phyloP scores from a whole-genome alignment of 1,140 invertebrate species.

The Matsumurasca onukii region DNA sequence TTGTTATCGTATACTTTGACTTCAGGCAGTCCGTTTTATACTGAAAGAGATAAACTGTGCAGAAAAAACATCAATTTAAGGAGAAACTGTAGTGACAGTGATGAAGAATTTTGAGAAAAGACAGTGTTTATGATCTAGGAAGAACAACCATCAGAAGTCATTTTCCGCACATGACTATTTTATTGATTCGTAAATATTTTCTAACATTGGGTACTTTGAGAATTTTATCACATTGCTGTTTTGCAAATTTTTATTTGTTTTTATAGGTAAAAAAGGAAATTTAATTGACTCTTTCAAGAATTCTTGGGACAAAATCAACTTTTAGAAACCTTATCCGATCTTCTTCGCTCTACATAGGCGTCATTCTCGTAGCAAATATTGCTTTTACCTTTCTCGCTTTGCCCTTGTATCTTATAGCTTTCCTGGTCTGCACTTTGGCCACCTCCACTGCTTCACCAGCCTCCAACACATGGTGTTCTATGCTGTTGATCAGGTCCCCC shows the following conservation, averaged over 20 bases:
- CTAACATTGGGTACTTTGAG: background rate
- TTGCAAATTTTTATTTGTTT: background rate
- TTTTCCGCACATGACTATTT: too few relatives aligned
- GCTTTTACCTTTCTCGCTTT: conserved; percentile 40
- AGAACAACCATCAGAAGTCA: too few relatives aligned
- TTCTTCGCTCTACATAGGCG: background rate
- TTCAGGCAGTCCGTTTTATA: too few relatives aligned
- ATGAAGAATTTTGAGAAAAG: too few relatives aligned
- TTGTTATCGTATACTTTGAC: too few relatives aligned
- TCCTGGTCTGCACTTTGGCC: conserved; percentile 40
- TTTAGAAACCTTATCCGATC: background rate
- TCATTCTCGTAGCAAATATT: background rate
- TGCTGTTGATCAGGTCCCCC: conserved; percentile 43
- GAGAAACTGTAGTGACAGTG: too few relatives aligned
- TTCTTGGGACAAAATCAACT: background rate
- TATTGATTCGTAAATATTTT: background rate
- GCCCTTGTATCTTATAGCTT: conserved; percentile 41
- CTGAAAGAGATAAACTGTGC: too few relatives aligned
- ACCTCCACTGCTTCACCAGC: conserved; percentile 40
- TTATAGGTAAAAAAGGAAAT: background rate
- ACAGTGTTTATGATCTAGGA: too few relatives aligned
- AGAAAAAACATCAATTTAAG: too few relatives aligned
- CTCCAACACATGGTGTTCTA: conserved; percentile 41
- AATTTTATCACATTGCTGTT: background rate
- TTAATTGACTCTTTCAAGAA: too few relatives aligned